Evolutionary conservation across 64 coral and sea anemone species (phyloP).

Genomic region (Platygyra sinensis): DNA sequence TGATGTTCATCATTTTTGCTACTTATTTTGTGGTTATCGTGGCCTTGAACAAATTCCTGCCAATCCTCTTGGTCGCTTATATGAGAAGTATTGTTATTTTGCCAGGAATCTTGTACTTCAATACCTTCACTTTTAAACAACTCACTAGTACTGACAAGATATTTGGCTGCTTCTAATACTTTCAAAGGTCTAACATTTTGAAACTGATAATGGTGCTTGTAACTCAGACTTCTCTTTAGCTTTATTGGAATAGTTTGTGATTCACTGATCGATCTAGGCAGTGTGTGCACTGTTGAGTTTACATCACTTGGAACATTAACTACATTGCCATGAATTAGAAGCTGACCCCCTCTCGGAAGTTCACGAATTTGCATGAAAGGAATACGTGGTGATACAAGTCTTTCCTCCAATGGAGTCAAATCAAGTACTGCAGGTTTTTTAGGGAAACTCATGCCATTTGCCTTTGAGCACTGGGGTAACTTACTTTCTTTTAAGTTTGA

Average conservation of each 20-base stretch:
- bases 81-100: neutral
- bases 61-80: too few species aligned
- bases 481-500: conserved; percentile 42
- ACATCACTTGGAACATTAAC: conserved; percentile 27
- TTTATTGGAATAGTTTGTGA: conserved; percentile 14
- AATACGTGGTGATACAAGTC: conserved; percentile 45
- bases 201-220: conserved; percentile 29
- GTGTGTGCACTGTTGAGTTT: conserved; percentile 15
- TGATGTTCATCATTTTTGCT: neutral
- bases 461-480: conserved; percentile 17
- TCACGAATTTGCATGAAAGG: conserved; percentile 50
- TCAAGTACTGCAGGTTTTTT: conserved; percentile 27
- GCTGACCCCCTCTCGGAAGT: conserved; percentile 46
- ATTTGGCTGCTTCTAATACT: conserved; percentile 29
- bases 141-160: conserved; percentile 15
- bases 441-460: conserved; percentile 29
- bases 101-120: conserved; percentile 14
- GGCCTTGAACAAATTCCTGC: too few species aligned
- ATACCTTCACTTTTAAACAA: conserved; percentile 13
- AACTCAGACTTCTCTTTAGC: conserved; percentile 10
- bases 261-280: neutral
- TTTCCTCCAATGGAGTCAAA: conserved; percentile 46
- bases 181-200: conserved; percentile 23
- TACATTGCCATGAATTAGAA: conserved; percentile 26
- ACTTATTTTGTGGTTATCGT: neutral